phyloP scores from a whole-genome alignment of 1,140 invertebrate species.

The Drosophila ficusphila region DNA sequence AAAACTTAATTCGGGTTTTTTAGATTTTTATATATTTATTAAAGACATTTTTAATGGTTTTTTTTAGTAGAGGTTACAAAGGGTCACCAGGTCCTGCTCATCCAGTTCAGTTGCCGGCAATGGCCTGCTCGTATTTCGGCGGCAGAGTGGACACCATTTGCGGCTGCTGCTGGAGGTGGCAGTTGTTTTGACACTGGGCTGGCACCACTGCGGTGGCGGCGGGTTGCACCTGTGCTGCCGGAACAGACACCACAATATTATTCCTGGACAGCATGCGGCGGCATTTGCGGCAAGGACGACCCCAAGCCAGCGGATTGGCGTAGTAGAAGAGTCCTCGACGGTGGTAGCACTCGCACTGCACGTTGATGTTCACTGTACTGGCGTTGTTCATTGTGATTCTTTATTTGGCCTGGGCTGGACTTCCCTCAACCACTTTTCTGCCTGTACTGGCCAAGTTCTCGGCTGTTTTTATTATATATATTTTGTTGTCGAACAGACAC shows the following conservation, averaged over 20 bases:
- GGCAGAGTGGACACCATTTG: conserved; percentile 24
- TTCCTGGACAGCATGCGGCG: conserved; percentile 55
- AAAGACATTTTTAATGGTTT: not conserved
- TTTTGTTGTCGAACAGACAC: not conserved
- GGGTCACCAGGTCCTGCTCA: not conserved
- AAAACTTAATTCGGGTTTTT: too few species aligned
- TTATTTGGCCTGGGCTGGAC: not conserved
- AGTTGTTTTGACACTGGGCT: conserved; percentile 25
- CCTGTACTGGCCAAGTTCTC: not conserved
- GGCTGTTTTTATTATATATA: conserved; percentile 4
- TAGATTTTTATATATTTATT: conserved; percentile 9
- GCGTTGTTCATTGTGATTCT: conserved; percentile 5
- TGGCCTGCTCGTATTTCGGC: conserved; percentile 41
- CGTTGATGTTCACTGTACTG: conserved; percentile 37
- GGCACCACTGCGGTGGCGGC: conserved; percentile 35
- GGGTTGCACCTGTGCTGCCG: conserved; percentile 12
- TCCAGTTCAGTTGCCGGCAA: conserved; percentile 13
- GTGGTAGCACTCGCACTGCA: conserved; percentile 62
- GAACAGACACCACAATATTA: conserved; percentile 13
- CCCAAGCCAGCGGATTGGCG: conserved; percentile 39
- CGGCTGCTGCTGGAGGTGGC: conserved; percentile 19
- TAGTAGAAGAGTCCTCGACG: conserved; percentile 35
- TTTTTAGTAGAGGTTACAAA: not conserved
- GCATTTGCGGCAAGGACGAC: conserved; percentile 60
- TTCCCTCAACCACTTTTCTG: not conserved